These are phyloP conservation scores for Okapia johnstoni DNA, from an alignment of 2,113 vertebrate species.

Conservation along the genomic window DNA sequence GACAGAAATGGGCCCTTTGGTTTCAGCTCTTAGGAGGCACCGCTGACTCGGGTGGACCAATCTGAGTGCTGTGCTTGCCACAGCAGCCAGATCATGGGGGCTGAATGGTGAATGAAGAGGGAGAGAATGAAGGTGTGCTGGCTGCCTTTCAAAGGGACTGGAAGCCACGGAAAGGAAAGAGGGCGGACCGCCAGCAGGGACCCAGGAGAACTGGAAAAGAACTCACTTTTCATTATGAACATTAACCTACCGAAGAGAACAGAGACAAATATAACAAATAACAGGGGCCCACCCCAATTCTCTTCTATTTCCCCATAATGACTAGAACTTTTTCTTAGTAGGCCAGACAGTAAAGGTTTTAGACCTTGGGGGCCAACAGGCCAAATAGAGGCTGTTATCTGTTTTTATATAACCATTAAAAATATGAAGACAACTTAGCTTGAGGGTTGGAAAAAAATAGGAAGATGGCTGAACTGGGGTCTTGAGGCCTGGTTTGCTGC, in stretches of 20 bases:
- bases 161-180: neutral
- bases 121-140: neutral
- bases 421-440: neutral
- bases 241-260: neutral
- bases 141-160: neutral
- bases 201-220: too few species aligned
- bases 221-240: neutral
- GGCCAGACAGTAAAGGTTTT: neutral
- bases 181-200: accelerated
- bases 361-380: neutral
- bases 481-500: neutral
- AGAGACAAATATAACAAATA: neutral
- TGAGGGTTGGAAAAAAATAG: neutral
- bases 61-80: accelerated
- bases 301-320: neutral
- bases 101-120: neutral
- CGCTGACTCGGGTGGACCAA: neutral
- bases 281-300: neutral
- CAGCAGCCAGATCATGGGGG: too few species aligned
- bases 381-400: neutral
- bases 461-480: too few species aligned
- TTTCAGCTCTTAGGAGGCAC: neutral
- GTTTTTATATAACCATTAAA: neutral
- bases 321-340: neutral
- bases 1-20: neutral